These are phyloP conservation scores for Napeogenes sylphis DNA, from an alignment of 2,888 invertebrate genomes.

Conservation along the genomic window DNA sequence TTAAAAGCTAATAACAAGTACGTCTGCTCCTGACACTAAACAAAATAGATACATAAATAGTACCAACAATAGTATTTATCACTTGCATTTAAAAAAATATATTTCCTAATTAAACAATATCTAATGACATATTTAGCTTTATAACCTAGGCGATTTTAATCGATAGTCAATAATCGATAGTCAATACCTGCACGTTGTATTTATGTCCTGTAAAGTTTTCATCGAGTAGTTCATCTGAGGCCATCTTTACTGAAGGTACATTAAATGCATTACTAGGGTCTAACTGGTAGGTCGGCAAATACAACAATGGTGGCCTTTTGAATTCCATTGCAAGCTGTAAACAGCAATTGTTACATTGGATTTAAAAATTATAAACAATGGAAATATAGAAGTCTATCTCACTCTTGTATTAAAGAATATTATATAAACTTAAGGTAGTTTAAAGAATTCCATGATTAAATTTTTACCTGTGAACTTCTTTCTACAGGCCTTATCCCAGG, in stretches of 20 bases:
- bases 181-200: conserved; percentile 53
- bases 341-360: background rate
- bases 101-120: no score
- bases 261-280: conserved; percentile 46
- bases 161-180: background rate
- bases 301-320: conserved; percentile 53
- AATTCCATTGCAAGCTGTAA: conserved; percentile 56
- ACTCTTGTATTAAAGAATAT: background rate
- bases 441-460: background rate
- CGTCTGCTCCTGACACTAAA: background rate
- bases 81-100: no score
- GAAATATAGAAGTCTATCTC: background rate
- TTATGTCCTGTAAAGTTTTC: conserved; percentile 50
- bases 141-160: no score
- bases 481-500: conserved; percentile 53
- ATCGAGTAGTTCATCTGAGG: conserved; percentile 45
- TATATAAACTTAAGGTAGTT: background rate
- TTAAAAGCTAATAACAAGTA: background rate
- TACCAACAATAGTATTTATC: no score
- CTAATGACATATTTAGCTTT: no score
- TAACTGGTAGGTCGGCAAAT: conserved; percentile 57
- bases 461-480: conserved; percentile 51
- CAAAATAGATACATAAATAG: no score
- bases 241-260: conserved; percentile 36
- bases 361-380: background rate